These are phyloP conservation scores for Micoletzkya japonica DNA, from an alignment of 2,888 invertebrate genomes.

Conservation along the genomic window DNA sequence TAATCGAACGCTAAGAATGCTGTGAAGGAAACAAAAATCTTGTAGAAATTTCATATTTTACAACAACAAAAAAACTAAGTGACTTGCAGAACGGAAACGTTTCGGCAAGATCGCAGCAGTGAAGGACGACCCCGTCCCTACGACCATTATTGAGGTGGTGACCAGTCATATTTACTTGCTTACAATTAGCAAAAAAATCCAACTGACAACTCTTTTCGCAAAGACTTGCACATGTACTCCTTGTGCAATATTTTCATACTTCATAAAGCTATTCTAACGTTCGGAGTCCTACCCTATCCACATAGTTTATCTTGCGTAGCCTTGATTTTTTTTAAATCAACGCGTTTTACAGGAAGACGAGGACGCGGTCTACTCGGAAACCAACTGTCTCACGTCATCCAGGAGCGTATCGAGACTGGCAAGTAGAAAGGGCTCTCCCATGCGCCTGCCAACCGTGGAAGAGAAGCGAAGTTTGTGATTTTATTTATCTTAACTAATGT, in stretches of 20 bases:
- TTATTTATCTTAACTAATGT: neutral
- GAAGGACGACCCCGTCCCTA: constrained; percentile 7
- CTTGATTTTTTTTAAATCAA: too few species aligned
- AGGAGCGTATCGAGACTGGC: neutral
- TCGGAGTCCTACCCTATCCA: too few species aligned
- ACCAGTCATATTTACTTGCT: neutral
- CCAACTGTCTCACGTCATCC: constrained; percentile 17
- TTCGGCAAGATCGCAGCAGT: constrained; percentile 7
- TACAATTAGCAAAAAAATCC: neutral
- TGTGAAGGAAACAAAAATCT: too few species aligned
- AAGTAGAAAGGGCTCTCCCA: constrained; percentile 1
- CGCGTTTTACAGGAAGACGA: constrained; percentile 24
- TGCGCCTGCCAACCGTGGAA: constrained; percentile 4
- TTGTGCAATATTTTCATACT: neutral
- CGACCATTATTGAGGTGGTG: constrained; percentile 19
- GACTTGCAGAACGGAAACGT: constrained; percentile 1
- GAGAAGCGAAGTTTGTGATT: constrained; percentile 17
- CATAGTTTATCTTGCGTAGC: too few species aligned
- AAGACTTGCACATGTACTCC: neutral
- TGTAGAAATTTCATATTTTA: too few species aligned
- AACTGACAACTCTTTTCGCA: neutral
- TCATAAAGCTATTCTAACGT: too few species aligned
- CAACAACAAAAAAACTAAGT: neutral
- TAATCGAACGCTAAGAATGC: too few species aligned
- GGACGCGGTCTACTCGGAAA: constrained; percentile 14